Base-by-base conservation (phyloP, 2,888 invertebrate genomes). In the Bruchidius siliquastri region DNA sequence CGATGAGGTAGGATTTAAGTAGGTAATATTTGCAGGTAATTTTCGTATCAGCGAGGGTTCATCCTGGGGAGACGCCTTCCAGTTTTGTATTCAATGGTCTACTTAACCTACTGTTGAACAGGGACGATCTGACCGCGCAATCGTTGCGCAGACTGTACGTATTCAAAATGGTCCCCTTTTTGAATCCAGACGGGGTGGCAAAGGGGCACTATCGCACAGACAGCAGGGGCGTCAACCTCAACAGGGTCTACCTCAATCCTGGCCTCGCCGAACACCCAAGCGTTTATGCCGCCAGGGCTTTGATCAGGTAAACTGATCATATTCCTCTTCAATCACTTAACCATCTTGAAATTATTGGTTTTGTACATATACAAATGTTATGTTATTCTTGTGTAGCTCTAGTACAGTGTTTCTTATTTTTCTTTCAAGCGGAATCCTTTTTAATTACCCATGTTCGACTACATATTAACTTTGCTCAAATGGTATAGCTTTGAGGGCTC, bases 41-140 rank as follows among this genome's bases (percentile, higher is more conserved):
- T 80, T 93, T 96, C 85, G 87, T 97, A 81, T 96, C 95, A 75
- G 96, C 96, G 3, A 89, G 97, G 75, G 96, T 97, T 72, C 97
- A 97, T 86, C 96, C 96, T 20, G 96, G 96, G 0, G 97, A 97
- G 87, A 96, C 96, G 0, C 96, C 96, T 0, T 94, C 95, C 0
- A 95, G 94, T 86, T 95, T 94, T 87, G 96, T 96, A 20, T 92
- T 96, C 85, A 96, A 96, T 85, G 97, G 97, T 0, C 92, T 96
- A 81, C 87, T 97, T 8, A 93, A 95, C 83, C 91, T 95, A 69
- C 87, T 97, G 68, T 85, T 96, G 21, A 91, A 89, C 75, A 89
- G 91, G 32, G 91, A 92, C 75, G 96, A 96, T 85, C 90, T 92
- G 0, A 89, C 94, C 73, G 95, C 95, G 21, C 88, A 90, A 72